Conservation (phyloP, 2,888 invertebrate species). For the Oxytorus armatus region DNA sequence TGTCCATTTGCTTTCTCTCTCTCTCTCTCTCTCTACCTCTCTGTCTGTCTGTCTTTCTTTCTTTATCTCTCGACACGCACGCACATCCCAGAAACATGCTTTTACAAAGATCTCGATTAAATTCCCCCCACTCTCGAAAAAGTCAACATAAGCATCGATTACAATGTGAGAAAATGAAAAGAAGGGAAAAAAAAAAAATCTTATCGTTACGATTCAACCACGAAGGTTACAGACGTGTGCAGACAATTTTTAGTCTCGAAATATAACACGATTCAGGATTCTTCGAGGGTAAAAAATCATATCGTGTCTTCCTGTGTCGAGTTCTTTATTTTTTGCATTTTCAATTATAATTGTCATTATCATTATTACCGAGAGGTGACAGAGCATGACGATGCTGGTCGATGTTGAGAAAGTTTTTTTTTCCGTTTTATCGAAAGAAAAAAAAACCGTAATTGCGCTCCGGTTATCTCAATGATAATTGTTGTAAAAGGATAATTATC, state of each 20-base stretch:
- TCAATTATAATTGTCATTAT: neutral
- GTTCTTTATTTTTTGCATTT: neutral
- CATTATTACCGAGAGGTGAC: neutral
- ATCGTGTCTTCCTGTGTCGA: neutral
- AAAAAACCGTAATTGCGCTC: neutral
- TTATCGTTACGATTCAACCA: conserved; percentile 25
- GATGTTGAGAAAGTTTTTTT: neutral
- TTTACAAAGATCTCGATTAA: conserved; percentile 9
- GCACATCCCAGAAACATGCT: conserved; percentile 20
- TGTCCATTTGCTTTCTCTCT: conserved; percentile 53
- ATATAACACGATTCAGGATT: neutral
- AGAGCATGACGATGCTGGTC: conserved; percentile 6
- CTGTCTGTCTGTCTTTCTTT: neutral
- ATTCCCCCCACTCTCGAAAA: neutral
- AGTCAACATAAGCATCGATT: conserved; percentile 15
- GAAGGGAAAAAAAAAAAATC: conserved; percentile 1
- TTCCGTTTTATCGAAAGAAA: conserved; percentile 7
- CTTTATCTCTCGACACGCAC: neutral
- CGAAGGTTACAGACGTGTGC: conserved; percentile 14
- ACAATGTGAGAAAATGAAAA: neutral
- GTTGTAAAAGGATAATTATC: conserved; percentile 34
- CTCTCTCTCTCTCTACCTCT: conserved; percentile 3
- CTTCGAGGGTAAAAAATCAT: neutral
- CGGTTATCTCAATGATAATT: conserved; percentile 38
- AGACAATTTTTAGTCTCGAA: conserved; percentile 20